Conservation (phyloP, 1,140 invertebrate genomes). For the Theocolax elegans region DNA sequence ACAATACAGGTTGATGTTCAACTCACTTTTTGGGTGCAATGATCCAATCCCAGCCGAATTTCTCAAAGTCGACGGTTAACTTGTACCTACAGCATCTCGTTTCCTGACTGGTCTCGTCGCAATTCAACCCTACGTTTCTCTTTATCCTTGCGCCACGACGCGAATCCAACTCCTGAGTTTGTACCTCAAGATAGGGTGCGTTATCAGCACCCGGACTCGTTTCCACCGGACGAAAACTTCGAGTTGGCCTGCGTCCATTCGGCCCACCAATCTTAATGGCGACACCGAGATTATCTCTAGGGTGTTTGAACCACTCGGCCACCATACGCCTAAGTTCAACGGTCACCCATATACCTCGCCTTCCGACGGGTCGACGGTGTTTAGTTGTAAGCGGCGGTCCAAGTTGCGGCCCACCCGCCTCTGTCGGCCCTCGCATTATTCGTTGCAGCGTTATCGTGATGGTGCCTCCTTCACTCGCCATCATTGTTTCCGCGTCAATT, state of each 20-base stretch:
- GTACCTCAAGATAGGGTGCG: slow-evolving; percentile 75
- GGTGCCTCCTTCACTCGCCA: slow-evolving; percentile 34
- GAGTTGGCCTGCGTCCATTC: slow-evolving; percentile 47
- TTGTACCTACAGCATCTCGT: slow-evolving; percentile 89
- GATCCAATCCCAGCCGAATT: slow-evolving; percentile 98
- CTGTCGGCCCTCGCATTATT: slow-evolving; percentile 55
- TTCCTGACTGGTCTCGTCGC: slow-evolving; percentile 81
- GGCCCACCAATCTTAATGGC: slow-evolving; percentile 72
- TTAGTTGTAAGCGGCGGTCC: slow-evolving; percentile 61
- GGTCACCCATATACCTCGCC: slow-evolving; percentile 76
- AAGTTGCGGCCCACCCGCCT: slow-evolving; percentile 51
- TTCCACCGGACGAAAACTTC: slow-evolving; percentile 58
- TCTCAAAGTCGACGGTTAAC: slow-evolving; percentile 94
- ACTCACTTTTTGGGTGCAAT: slow-evolving; percentile 87
- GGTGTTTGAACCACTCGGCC: slow-evolving; percentile 78
- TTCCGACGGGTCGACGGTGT: slow-evolving; percentile 57
- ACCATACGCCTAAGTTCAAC: slow-evolving; percentile 82
- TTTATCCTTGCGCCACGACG: slow-evolving; percentile 73
- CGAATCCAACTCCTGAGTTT: slow-evolving; percentile 83
- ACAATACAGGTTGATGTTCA: no score
- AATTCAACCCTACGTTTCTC: slow-evolving; percentile 82
- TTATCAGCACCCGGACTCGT: slow-evolving; percentile 62
- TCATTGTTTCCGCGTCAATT: slow-evolving; percentile 5
- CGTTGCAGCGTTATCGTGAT: slow-evolving; percentile 63
- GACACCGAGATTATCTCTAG: slow-evolving; percentile 79